Percentiles rank a stretch among this genome's conserved stretches.
Conservation (phyloP, 35 echinoderm and acorn worm genomes). For the Anneissia japonica region DNA sequence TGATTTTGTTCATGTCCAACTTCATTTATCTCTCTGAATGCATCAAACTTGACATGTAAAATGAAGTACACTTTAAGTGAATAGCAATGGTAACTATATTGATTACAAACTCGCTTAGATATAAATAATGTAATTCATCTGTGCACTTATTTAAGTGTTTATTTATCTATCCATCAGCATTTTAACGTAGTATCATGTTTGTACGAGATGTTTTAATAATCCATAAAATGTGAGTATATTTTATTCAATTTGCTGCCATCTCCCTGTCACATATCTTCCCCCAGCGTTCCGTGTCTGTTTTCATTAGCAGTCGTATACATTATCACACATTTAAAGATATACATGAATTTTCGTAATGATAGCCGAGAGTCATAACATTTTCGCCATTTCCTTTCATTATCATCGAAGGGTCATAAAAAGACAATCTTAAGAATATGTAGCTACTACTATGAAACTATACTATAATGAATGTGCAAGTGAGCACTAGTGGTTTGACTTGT, state of each 20-base stretch:
- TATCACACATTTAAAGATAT: neutral
- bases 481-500: too few relatives aligned
- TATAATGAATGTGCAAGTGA: neutral
- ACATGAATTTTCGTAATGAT: neutral
- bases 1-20: neutral
- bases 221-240: neutral
- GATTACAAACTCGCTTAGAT: neutral
- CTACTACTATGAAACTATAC: neutral
- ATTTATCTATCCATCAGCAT: neutral
- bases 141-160: neutral
- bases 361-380: neutral
- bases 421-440: neutral
- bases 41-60: neutral
- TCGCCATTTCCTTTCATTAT: conserved; percentile 1
- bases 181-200: neutral
- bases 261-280: neutral
- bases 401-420: neutral
- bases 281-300: neutral
- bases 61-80: neutral
- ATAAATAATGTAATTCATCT: neutral
- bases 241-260: neutral
- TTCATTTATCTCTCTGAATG: neutral
- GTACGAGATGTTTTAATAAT: neutral
- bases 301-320: neutral
- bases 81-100: neutral